Conservation (phyloP, 2,113 vertebrate species). For the Toxotes jaculatrix region DNA sequence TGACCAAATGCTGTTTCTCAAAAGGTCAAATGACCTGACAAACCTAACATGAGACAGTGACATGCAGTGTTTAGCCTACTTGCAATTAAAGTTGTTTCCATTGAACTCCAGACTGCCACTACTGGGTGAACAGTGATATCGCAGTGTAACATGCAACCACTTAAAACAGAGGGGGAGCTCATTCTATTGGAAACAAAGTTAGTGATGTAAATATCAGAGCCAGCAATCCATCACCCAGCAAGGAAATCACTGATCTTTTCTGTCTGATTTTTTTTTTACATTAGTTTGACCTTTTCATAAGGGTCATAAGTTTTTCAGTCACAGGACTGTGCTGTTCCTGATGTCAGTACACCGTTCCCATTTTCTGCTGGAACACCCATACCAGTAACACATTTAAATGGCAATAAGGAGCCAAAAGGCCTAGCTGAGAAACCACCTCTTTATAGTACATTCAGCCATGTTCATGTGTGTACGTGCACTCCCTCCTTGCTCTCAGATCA, state of each 20-base stretch:
- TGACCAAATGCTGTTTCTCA: slow-evolving; percentile 38
- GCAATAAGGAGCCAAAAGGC: background rate
- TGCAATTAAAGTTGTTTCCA: slow-evolving; percentile 37
- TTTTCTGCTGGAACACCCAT: slow-evolving; percentile 3
- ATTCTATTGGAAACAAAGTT: background rate
- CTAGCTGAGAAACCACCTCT: slow-evolving; percentile 14
- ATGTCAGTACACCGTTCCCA: background rate
- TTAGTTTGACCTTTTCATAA: background rate
- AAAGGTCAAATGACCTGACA: slow-evolving; percentile 38
- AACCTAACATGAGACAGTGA: slow-evolving; percentile 41
- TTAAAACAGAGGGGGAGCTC: background rate
- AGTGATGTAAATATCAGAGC: background rate
- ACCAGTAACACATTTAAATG: slow-evolving; percentile 1
- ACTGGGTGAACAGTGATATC: background rate
- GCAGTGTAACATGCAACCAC: background rate
- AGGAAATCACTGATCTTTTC: background rate
- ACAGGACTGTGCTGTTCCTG: background rate
- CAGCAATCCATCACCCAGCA: background rate
- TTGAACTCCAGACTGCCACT: background rate
- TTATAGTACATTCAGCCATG: slow-evolving; percentile 15
- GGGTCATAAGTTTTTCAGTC: slow-evolving; percentile 5
- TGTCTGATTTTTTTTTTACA: background rate
- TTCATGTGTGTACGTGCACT: slow-evolving; percentile 31
- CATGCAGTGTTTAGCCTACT: slow-evolving; percentile 33
- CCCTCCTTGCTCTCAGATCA: slow-evolving; percentile 22